phyloP scores from a whole-genome alignment of 53 echinoderm and acorn worm genomes.

The Actinopyga echinites region DNA sequence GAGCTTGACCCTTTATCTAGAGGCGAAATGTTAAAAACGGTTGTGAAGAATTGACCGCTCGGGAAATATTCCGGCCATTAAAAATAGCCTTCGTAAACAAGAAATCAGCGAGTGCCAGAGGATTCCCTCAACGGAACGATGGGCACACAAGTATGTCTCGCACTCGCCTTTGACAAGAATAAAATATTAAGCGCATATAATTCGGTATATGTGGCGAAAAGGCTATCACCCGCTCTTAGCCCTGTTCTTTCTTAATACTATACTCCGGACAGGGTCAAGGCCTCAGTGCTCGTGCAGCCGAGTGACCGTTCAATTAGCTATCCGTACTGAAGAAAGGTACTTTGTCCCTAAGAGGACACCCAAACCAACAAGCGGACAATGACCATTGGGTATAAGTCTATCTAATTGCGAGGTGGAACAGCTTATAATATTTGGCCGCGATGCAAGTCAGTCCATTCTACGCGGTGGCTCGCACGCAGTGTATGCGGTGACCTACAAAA shows the following conservation, averaged over 20 bases:
- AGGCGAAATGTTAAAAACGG: slow-evolving; percentile 20
- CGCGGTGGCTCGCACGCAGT: too few relatives aligned
- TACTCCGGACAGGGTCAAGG: slow-evolving; percentile 16
- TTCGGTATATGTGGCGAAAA: too few relatives aligned
- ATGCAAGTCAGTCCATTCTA: neutral
- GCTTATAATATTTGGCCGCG: neutral
- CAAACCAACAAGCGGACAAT: slow-evolving; percentile 7
- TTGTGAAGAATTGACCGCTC: slow-evolving; percentile 17
- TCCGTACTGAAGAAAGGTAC: neutral
- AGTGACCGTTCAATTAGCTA: neutral
- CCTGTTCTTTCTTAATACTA: too few relatives aligned
- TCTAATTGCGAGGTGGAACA: slow-evolving; percentile 7
- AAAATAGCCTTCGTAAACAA: neutral
- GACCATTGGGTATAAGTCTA: slow-evolving; percentile 9
- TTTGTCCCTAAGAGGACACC: slow-evolving; percentile 17
- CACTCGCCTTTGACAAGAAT: neutral
- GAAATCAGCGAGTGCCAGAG: slow-evolving; percentile 1
- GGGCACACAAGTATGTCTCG: slow-evolving; percentile 21
- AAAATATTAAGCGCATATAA: neutral
- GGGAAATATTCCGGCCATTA: slow-evolving; percentile 23
- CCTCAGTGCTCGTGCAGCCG: neutral
- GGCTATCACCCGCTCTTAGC: too few relatives aligned
- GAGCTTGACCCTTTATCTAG: slow-evolving; percentile 28
- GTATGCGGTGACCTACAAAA: neutral
- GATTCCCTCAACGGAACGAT: slow-evolving; percentile 19